Evolutionary conservation across 2,888 invertebrate genomes (phyloP).

Genomic region (Lumbricus terrestris): DNA sequence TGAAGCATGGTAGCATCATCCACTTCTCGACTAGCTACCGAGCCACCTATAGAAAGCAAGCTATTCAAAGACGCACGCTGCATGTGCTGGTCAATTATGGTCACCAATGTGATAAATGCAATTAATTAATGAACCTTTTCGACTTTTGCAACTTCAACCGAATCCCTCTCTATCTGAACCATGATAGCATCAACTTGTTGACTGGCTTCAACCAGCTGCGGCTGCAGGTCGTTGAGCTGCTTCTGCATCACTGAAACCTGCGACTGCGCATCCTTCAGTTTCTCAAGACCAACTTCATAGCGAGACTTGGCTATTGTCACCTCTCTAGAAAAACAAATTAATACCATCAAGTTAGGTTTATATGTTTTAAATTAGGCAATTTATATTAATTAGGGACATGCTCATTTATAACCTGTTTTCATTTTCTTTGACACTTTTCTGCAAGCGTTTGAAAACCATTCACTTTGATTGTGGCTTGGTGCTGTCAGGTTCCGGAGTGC

Average conservation of each 20-base stretch:
- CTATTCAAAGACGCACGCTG: too few relatives aligned
- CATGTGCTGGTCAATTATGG: too few relatives aligned
- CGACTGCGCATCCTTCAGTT: constrained; percentile 83
- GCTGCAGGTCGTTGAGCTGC: constrained; percentile 82
- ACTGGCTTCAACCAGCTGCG: constrained; percentile 81
- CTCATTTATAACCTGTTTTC: not conserved
- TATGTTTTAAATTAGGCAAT: not conserved
- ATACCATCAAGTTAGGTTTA: not conserved
- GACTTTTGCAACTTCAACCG: constrained; percentile 62
- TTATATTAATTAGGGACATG: not conserved
- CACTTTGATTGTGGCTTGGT: too few relatives aligned
- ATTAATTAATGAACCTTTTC: too few relatives aligned
- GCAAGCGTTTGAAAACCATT: too few relatives aligned
- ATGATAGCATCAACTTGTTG: constrained; percentile 86
- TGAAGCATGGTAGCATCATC: constrained; percentile 91
- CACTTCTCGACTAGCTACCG: constrained; percentile 81
- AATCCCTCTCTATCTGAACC: constrained; percentile 93
- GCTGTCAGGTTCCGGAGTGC: too few relatives aligned
- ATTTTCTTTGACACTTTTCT: too few relatives aligned
- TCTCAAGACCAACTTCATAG: constrained; percentile 73
- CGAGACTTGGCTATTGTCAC: constrained; percentile 56
- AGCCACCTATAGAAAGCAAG: too few relatives aligned
- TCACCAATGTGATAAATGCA: too few relatives aligned
- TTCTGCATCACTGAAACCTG: constrained; percentile 92
- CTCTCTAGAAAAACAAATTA: constrained; percentile 48